Conservation (phyloP, 2,113 vertebrate species). For the Emydura subglobosa region DNA sequence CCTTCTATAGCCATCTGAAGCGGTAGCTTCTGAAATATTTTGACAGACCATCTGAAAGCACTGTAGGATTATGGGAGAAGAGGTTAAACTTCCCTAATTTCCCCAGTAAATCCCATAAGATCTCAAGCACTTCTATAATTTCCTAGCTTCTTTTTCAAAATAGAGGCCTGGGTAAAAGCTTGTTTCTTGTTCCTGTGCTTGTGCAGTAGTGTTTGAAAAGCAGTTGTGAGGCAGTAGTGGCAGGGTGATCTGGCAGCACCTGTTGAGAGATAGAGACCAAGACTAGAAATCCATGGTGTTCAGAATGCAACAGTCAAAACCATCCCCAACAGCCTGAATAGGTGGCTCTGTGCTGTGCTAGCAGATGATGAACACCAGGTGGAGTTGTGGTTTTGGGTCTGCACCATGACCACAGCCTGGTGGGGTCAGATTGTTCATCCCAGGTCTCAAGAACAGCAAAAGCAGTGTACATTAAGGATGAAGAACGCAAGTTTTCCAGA, state of each 20-base stretch:
- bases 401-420: background rate
- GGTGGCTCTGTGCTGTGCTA: background rate
- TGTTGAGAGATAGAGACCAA: background rate
- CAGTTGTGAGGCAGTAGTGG: background rate
- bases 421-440: background rate
- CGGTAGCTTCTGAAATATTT: background rate
- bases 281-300: background rate
- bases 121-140: conserved; percentile 20
- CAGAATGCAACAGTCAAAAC: background rate
- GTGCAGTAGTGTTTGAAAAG: background rate
- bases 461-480: background rate
- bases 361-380: background rate
- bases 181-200: background rate
- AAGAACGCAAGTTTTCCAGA: background rate
- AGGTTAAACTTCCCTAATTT: background rate
- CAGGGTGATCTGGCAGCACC: background rate
- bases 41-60: background rate
- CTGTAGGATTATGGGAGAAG: background rate
- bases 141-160: conserved; percentile 19
- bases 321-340: background rate
- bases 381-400: fast-evolving
- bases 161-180: background rate
- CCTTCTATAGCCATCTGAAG: background rate
- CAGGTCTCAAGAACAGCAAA: background rate
- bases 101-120: background rate